Evolutionary conservation across 2,888 invertebrate species (phyloP).

Genomic region (Melipona beecheii): DNA sequence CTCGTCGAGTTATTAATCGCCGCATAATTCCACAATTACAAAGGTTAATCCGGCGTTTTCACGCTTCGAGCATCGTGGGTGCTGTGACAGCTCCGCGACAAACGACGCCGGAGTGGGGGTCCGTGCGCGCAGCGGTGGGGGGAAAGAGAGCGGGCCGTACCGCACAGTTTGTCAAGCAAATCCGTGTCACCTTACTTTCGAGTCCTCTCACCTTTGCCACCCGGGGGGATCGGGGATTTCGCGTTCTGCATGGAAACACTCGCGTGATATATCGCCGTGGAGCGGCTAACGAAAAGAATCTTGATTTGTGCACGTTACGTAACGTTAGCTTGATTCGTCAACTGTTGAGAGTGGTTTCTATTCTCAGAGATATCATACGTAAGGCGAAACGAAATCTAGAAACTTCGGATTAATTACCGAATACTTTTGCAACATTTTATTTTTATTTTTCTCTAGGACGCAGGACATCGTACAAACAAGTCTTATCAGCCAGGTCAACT

Average conservation of each 20-base stretch:
- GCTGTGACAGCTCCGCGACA: conserved; percentile 60
- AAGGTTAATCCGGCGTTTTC: conserved; percentile 80
- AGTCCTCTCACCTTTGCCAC: conserved; percentile 60
- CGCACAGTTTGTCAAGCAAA: conserved; percentile 52
- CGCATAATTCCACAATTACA: conserved; percentile 79
- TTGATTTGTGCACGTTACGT: not conserved
- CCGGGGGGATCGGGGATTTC: conserved; percentile 22
- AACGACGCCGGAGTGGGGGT: conserved; percentile 8
- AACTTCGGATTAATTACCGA: no score
- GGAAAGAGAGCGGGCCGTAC: conserved; percentile 39
- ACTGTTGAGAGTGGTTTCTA: not conserved
- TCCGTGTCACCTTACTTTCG: conserved; percentile 69
- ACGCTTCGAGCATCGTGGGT: conserved; percentile 74
- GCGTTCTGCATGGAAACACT: conserved; percentile 40
- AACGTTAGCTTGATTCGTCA: not conserved
- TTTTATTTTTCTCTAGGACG: no score
- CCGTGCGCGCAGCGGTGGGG: not conserved
- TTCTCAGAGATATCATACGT: no score
- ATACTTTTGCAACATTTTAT: no score
- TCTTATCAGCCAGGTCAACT: not conserved
- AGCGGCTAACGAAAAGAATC: not conserved
- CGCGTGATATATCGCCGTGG: conserved; percentile 48
- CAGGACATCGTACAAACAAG: no score
- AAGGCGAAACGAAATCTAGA: no score
- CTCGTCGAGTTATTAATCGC: conserved; percentile 80